Percentiles rank a stretch among this genome's conserved stretches.
Conservation (phyloP, 2,797 vertebrate species). For the Pipistrellus nathusii region DNA sequence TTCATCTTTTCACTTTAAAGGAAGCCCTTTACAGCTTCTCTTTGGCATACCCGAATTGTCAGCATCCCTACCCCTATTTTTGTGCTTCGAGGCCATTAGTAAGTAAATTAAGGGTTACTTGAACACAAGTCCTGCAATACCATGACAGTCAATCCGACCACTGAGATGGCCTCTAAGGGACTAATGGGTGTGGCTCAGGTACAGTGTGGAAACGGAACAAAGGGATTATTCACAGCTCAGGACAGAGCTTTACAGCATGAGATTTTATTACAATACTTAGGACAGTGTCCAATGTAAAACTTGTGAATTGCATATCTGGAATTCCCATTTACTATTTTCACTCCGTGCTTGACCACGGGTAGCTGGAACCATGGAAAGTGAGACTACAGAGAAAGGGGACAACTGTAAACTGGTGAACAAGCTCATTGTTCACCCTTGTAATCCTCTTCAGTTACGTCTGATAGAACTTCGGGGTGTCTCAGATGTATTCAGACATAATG, state of each 20-base stretch:
- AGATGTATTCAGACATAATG: neutral
- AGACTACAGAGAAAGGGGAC: neutral
- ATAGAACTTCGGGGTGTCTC: neutral
- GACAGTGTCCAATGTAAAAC: neutral
- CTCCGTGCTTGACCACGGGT: neutral
- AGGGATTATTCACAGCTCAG: neutral
- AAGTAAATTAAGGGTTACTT: neutral
- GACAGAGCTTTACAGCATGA: neutral
- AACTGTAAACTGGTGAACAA: neutral
- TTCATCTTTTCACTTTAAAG: neutral
- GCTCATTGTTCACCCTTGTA: neutral
- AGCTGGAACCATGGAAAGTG: neutral
- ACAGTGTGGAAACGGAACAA: neutral
- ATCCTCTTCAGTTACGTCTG: neutral
- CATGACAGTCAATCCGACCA: neutral
- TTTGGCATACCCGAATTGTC: neutral
- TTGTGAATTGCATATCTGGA: neutral
- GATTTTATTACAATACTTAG: neutral
- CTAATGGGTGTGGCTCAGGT: neutral
- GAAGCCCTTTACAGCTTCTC: neutral
- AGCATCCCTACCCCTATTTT: neutral
- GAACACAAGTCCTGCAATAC: neutral
- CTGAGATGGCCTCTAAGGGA: neutral
- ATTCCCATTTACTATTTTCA: neutral
- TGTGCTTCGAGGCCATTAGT: neutral